These are phyloP conservation scores for Indicator indicator DNA, from an alignment of 2,113 vertebrate genomes.

Conservation along the genomic window DNA sequence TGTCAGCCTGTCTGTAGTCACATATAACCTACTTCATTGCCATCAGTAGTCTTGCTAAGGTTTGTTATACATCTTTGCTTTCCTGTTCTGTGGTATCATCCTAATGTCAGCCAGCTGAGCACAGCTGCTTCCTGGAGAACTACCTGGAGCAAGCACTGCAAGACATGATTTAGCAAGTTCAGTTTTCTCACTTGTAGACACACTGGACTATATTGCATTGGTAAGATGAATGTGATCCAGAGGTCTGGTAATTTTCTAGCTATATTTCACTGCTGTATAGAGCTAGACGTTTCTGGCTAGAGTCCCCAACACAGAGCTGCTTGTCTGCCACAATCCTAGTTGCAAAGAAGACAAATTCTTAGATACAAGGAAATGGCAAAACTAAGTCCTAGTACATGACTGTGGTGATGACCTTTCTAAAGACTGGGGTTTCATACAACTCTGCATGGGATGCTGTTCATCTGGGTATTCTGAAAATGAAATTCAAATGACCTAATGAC, in stretches of 20 bases:
- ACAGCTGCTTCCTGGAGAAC: not conserved
- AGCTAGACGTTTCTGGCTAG: not conserved
- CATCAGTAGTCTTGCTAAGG: not conserved
- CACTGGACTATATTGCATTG: not conserved
- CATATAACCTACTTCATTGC: not conserved
- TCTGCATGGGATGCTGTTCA: not conserved
- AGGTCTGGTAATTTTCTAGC: not conserved
- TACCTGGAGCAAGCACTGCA: not conserved
- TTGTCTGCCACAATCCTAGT: not conserved
- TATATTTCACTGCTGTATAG: not conserved
- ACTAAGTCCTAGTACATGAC: not conserved
- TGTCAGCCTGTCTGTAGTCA: not conserved
- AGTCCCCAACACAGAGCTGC: not conserved
- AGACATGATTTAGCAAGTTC: not conserved
- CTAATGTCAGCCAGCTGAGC: not conserved
- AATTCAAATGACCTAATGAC: not conserved
- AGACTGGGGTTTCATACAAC: not conserved
- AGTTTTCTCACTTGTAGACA: not conserved
- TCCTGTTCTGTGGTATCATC: not conserved
- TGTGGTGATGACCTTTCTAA: not conserved
- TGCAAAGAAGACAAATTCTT: not conserved
- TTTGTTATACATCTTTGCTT: not conserved
- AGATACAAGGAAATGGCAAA: not conserved
- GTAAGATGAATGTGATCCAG: not conserved
- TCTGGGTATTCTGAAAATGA: not conserved